Base-by-base conservation (phyloP, 2,113 vertebrate genomes). In the Burhinus bistriatus region DNA sequence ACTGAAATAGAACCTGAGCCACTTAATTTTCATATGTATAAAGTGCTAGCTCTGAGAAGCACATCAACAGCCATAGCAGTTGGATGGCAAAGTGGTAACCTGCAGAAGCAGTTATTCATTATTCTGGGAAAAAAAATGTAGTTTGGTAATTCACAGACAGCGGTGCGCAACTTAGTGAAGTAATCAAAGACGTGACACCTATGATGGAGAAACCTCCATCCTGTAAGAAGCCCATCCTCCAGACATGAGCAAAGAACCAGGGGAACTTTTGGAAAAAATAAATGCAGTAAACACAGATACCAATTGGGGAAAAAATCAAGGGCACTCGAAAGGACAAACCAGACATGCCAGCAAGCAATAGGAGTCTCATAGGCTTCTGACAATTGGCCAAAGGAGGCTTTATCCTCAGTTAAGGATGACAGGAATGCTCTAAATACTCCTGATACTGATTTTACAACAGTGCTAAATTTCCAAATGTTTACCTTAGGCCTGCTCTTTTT, bases 141-240 rank as follows among this genome's bases (percentile, higher is more conserved):
- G 12, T 32, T 75, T 45, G 25, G 17, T 9, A 76, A 71, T 38
- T 76, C 29, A 54, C 3, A 66, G 68, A 59, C 91, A 36, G 40
- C 1, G 0, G 1, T 36, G 11, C 0, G 3, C 27, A 70, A 34
- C 18, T 49, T 14, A 15, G 14, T 30, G 78, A 94, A 85, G 38
- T 89, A 87, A 76, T 59, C 5, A 64, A 89, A 51, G 49, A 51
- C 7, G 22, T n/a, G 42, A 54, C 10, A 79, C 6, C 14, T 54
- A 19, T 0, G 0, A 54, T 5, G 9, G 17, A 78, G 17, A 85
- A 95, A 76, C 30, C 51, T 54, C 65, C 7, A 3, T 16, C 8
- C 12, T 68, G 11, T 83, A 89, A 78, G 42, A 65, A 65, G 32
- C 19, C 21, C 6, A 22, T 38, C 36, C 62, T 66, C 13, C 45